Base-by-base conservation (phyloP, 2,113 vertebrate species). In the Megaptera novaeangliae region DNA sequence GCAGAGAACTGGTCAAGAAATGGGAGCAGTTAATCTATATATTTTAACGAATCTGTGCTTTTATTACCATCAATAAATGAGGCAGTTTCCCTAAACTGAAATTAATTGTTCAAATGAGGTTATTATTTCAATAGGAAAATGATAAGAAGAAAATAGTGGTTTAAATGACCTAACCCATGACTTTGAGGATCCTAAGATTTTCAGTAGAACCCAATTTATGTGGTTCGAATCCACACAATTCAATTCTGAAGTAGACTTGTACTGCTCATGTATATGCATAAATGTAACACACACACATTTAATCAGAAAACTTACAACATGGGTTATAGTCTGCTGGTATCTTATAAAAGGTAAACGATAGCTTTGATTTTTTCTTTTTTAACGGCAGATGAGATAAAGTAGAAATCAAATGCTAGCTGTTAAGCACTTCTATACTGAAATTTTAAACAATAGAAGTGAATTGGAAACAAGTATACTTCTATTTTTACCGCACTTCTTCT, bases 1-100 rank as follows among this genome's bases (percentile, higher is more conserved):
- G 64, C 75, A 74, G 29, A 71, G 96, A 88, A 68, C 55, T 84
- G 89, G 92, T 95, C 90, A 77, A 41, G 55, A 87, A 93, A 52
- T 89, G 69, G 89, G 80, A 81, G 64, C 75, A 49, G 83, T 57
- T 89, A 49, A 31, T 96, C 85, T 78, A 15, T 89, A 21, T 6
- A 3, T 95, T 97, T 96, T 92, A 97, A 96, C 3, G 46, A 97
- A 95, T 90, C 93, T 94, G 74, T 74, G 29, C 29, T 97, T 98
- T 98, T 74, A 39, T 66, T 91, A 61, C 75, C 41, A n/a, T 71
- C 90, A 88, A n/a, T 97, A 96, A 95, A 96, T 14, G 39, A 44
- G 49, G 21, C 57, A 31, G 7, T 15, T 83, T 95, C 39, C 21
- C 75, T 52, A 10, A 96, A 77, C 52, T 25, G 17, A 46, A 84